These are phyloP conservation scores for Trinorchestia longiramus DNA, from an alignment of 1,140 invertebrate genomes.

Conservation along the genomic window DNA sequence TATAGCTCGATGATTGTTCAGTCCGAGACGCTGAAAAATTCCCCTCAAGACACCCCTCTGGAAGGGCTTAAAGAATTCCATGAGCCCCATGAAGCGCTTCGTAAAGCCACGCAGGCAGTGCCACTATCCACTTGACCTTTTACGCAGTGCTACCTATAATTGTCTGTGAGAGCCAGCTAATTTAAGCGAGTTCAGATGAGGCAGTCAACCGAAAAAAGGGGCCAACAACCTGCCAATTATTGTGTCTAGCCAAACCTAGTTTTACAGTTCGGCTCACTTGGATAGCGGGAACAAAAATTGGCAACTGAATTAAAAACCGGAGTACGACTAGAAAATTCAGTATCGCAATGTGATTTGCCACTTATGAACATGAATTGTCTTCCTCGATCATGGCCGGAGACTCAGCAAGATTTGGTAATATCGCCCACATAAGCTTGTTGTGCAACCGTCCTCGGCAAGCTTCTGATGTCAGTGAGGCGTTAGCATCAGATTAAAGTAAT, in stretches of 20 bases:
- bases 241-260: neutral
- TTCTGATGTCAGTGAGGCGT: neutral
- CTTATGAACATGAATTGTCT: neutral
- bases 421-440: neutral
- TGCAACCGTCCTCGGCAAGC: neutral
- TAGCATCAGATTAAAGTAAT: neutral
- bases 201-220: neutral
- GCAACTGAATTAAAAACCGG: neutral
- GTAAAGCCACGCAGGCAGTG: neutral
- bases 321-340: neutral
- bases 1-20: neutral
- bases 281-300: neutral
- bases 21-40: neutral
- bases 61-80: neutral
- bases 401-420: neutral
- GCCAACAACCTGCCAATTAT: neutral
- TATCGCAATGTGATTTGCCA: neutral
- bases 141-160: neutral
- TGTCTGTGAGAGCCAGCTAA: neutral
- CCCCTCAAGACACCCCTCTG: neutral
- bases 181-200: neutral
- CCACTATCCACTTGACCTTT: neutral
- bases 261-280: neutral
- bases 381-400: neutral
- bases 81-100: neutral